phyloP scores from a whole-genome alignment of 2,888 invertebrate genomes.

The Eristalis tenax region DNA sequence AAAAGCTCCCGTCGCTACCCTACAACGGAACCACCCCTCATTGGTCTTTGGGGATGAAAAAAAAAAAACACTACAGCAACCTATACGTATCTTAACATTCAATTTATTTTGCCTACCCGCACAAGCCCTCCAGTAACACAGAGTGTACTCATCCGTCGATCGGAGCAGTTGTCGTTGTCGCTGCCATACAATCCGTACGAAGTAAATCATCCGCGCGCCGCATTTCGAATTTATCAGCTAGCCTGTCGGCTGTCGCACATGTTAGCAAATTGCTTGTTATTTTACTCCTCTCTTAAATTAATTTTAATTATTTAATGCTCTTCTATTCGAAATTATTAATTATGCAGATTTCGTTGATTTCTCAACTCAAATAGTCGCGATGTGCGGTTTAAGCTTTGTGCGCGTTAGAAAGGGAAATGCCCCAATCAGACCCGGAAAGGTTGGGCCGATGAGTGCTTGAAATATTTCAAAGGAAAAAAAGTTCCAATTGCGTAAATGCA shows the following conservation, averaged over 20 bases:
- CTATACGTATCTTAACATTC: not conserved
- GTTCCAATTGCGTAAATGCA: not conserved
- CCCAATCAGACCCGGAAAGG: slow-evolving; percentile 30
- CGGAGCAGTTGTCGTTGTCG: slow-evolving; percentile 62
- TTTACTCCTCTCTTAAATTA: not conserved
- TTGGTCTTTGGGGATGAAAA: not conserved
- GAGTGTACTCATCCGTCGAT: slow-evolving; percentile 61
- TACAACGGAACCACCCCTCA: not conserved
- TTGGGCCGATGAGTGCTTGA: slow-evolving; percentile 24
- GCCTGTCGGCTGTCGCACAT: slow-evolving; percentile 1
- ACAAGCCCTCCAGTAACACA: slow-evolving; percentile 59
- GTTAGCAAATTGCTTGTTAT: not conserved
- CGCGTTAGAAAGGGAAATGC: slow-evolving; percentile 65
- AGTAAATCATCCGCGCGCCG: slow-evolving; percentile 46
- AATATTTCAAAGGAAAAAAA: not conserved
- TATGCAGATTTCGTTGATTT: not conserved
- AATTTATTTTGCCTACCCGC: slow-evolving; percentile 37
- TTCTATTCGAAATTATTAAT: not conserved
- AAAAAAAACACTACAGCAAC: not conserved
- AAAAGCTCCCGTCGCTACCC: not conserved
- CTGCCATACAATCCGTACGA: slow-evolving; percentile 39
- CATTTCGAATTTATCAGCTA: slow-evolving; percentile 21
- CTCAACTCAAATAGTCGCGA: slow-evolving; percentile 6
- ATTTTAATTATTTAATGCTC: not conserved
- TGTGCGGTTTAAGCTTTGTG: slow-evolving; percentile 54